These are phyloP conservation scores for Protosalanx chinensis DNA, from an alignment of 2,797 vertebrate species.

Conservation along the genomic window DNA sequence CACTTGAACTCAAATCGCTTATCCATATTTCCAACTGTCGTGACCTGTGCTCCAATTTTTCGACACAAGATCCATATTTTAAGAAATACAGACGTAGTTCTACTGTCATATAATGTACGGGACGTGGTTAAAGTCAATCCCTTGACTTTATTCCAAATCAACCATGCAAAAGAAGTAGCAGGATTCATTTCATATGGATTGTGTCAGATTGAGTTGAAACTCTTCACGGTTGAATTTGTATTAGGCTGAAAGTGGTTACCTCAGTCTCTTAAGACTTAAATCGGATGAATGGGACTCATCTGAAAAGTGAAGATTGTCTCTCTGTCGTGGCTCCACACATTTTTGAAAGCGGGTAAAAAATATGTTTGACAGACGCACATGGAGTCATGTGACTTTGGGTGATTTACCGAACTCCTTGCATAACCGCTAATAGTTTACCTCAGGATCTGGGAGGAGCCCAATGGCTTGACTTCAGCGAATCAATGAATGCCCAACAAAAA, in stretches of 20 bases:
- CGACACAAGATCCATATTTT: too few relatives aligned
- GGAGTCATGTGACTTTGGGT: not conserved
- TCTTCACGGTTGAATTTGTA: not conserved
- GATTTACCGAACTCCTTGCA: not conserved
- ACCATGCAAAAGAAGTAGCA: not conserved
- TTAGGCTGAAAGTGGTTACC: not conserved
- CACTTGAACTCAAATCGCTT: not conserved
- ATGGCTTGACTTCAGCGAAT: slow-evolving; percentile 9
- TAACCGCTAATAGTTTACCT: not conserved
- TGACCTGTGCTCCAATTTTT: not conserved
- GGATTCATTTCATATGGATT: too few relatives aligned
- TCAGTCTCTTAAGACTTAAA: not conserved
- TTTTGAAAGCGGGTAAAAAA: not conserved
- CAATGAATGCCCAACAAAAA: slow-evolving; percentile 15
- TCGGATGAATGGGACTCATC: slow-evolving; percentile 2
- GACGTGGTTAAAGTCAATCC: not conserved
- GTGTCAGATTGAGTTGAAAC: too few relatives aligned
- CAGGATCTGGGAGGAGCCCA: not conserved
- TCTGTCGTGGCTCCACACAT: slow-evolving; percentile 10
- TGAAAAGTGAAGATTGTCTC: not conserved
- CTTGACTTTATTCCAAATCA: slow-evolving; percentile 1
- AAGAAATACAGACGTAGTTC: not conserved
- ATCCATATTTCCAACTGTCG: not conserved
- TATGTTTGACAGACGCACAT: not conserved
- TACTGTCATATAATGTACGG: not conserved